Conservation (phyloP, 2,888 invertebrate genomes). For the Abrostola tripartita region DNA sequence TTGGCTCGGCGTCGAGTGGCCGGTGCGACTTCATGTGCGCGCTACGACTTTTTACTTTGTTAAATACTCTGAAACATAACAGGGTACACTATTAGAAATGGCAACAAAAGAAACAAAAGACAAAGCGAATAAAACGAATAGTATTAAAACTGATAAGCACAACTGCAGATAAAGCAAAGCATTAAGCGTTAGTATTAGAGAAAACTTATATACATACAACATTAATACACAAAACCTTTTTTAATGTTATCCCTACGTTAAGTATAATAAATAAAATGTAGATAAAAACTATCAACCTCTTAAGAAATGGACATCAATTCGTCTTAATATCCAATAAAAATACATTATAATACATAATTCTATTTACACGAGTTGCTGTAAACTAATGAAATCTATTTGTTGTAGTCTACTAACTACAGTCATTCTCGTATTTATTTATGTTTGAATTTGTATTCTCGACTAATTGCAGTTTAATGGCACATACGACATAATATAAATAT, state of each 20-base stretch:
- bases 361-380: conserved; percentile 78
- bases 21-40: conserved; percentile 99
- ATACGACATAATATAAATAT: conserved; percentile 47
- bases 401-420: conserved; percentile 53
- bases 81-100: conserved; percentile 82
- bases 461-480: conserved; percentile 46
- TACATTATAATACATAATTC: conserved; percentile 63
- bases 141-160: conserved; percentile 62
- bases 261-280: conserved; percentile 76
- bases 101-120: conserved; percentile 74
- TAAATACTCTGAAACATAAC: conserved; percentile 95
- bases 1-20: conserved; percentile 94
- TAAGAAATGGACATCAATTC: conserved; percentile 78
- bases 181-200: conserved; percentile 73
- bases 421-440: conserved; percentile 31
- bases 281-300: conserved; percentile 59
- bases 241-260: conserved; percentile 70
- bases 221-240: conserved; percentile 74
- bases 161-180: conserved; percentile 74
- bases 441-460: conserved; percentile 33
- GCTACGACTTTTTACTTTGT: conserved; percentile 99
- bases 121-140: conserved; percentile 63
- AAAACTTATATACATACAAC: conserved; percentile 75
- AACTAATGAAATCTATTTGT: conserved; percentile 59
- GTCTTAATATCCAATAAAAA: conserved; percentile 72